phyloP scores from a whole-genome alignment of 2,113 vertebrate genomes.

The Hydrolagus affinis region DNA sequence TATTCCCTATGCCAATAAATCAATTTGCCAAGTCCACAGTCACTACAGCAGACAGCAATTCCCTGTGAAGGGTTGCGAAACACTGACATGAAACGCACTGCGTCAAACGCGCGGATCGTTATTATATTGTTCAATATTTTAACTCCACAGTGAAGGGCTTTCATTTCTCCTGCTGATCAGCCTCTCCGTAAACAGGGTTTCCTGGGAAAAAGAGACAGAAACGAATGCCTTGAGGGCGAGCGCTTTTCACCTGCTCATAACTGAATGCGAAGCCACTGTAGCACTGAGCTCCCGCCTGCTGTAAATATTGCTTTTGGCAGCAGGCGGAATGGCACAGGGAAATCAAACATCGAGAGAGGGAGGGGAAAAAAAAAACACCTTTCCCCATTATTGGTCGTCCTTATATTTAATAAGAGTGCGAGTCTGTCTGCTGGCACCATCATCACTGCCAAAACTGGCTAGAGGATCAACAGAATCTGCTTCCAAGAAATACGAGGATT shows the following conservation, averaged over 20 bases:
- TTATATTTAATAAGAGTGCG: background rate
- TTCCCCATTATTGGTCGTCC: background rate
- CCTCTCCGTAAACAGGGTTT: too few relatives aligned
- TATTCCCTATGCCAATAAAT: too few relatives aligned
- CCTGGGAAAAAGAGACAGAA: too few relatives aligned
- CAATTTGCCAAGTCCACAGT: too few relatives aligned
- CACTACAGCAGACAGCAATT: too few relatives aligned
- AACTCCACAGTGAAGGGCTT: too few relatives aligned
- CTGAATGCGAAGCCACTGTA: background rate
- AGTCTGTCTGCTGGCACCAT: background rate
- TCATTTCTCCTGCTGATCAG: too few relatives aligned
- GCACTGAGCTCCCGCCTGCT: background rate
- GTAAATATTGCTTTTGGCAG: background rate
- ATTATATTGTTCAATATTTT: too few relatives aligned
- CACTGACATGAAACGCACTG: too few relatives aligned
- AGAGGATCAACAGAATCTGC: background rate
- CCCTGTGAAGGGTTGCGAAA: too few relatives aligned
- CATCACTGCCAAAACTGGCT: background rate
- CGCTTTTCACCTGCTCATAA: background rate
- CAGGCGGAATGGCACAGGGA: background rate
- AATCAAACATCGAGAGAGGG: background rate
- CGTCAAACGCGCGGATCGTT: too few relatives aligned
- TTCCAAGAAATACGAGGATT: slow-evolving; percentile 13
- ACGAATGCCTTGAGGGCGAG: background rate
- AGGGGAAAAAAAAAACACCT: background rate